A percentile compares a stretch with the other conserved stretches of the same genome.
Evolutionary conservation across 1,140 invertebrate species (phyloP).

Genomic region (Drosophila punjabiensis): DNA sequence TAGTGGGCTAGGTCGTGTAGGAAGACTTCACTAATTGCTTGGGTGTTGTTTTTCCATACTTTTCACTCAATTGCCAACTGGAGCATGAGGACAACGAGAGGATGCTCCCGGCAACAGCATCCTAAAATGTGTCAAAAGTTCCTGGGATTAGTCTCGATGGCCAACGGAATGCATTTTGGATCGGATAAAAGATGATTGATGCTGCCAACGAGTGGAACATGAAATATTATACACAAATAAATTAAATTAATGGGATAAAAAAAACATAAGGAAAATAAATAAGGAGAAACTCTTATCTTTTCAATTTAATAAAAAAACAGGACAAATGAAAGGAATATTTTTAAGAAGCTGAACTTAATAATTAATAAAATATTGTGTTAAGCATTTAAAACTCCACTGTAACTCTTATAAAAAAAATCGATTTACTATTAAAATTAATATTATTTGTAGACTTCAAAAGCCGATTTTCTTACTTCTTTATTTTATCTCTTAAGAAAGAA

Average conservation of each 20-base stretch:
- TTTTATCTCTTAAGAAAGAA: no score
- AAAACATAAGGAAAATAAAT: neutral
- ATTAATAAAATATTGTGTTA: no score
- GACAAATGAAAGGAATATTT: no score
- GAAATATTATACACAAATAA: conserved; percentile 8
- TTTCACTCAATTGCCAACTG: conserved; percentile 75
- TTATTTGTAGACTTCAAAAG: no score
- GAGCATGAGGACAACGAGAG: conserved; percentile 52
- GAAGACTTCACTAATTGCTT: conserved; percentile 75
- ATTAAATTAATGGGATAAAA: neutral
- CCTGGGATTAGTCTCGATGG: conserved; percentile 68
- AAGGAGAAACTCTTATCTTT: neutral
- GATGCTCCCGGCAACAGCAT: conserved; percentile 21
- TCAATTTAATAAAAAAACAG: no score
- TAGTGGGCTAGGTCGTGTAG: conserved; percentile 81
- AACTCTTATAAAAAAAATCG: no score
- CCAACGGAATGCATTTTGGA: conserved; percentile 55
- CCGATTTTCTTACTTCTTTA: no score
- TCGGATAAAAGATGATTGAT: conserved; percentile 46
- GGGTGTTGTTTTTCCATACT: conserved; percentile 27
- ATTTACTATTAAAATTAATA: no score
- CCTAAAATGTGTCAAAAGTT: conserved; percentile 76
- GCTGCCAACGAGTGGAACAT: conserved; percentile 2
- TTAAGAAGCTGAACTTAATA: no score
- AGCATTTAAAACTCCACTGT: no score